These are phyloP conservation scores for Melanotus villosus DNA, from an alignment of 2,888 invertebrate genomes.

Conservation along the genomic window DNA sequence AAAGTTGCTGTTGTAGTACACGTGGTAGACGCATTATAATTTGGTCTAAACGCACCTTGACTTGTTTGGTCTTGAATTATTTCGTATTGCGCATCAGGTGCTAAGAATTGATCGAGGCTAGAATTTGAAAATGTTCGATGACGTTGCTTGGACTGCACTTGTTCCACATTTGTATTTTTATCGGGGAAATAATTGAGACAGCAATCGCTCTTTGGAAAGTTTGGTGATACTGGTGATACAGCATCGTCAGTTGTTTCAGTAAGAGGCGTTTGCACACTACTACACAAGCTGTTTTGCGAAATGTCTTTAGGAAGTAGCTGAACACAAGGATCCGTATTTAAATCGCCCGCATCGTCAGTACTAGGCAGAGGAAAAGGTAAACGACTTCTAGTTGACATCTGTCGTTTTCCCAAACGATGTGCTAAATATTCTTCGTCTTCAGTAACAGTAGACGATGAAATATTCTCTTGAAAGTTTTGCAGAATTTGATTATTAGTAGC, in stretches of 20 bases:
- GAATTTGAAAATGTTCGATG: conserved; percentile 53
- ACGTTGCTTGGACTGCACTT: conserved; percentile 52
- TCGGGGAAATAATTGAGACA: conserved; percentile 63
- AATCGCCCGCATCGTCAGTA: conserved; percentile 31
- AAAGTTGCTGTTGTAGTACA: conserved; percentile 39
- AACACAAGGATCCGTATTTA: conserved; percentile 56
- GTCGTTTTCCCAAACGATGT: conserved; percentile 72
- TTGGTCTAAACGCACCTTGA: conserved; percentile 57
- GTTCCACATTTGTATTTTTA: conserved; percentile 53
- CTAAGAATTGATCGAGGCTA: conserved; percentile 67
- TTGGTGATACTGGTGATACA: conserved; percentile 60
- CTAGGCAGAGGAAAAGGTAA: conserved; percentile 59
- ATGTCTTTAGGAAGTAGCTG: conserved; percentile 63
- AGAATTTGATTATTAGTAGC: conserved; percentile 55
- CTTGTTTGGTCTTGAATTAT: conserved; percentile 70
- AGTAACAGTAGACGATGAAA: conserved; percentile 58
- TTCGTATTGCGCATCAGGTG: conserved; percentile 77
- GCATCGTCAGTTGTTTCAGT: conserved; percentile 67
- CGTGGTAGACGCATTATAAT: conserved; percentile 45
- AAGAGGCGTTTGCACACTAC: conserved; percentile 66
- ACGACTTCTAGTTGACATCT: conserved; percentile 74
- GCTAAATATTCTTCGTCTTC: conserved; percentile 74
- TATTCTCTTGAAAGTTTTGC: conserved; percentile 62
- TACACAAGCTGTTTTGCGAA: conserved; percentile 64
- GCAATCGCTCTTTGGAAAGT: conserved; percentile 57